Conservation (phyloP, 2,888 invertebrate species). For the Perizoma affinitatum region DNA sequence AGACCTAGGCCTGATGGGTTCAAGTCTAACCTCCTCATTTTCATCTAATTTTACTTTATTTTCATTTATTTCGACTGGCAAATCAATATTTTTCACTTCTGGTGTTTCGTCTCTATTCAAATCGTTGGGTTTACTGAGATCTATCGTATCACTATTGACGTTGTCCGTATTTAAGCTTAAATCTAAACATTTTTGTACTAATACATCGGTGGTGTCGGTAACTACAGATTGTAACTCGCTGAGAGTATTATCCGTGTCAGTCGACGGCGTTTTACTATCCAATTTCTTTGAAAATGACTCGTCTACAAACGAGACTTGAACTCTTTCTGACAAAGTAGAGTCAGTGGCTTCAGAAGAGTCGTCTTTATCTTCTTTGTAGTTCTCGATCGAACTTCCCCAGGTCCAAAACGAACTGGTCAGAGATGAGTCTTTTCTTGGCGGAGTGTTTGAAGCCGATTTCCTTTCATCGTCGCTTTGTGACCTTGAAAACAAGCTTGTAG, state of each 20-base stretch:
- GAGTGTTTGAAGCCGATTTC: slow-evolving; percentile 68
- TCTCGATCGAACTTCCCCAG: slow-evolving; percentile 71
- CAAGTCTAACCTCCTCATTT: slow-evolving; percentile 52
- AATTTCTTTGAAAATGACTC: slow-evolving; percentile 76
- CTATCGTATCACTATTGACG: slow-evolving; percentile 62
- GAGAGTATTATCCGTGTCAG: slow-evolving; percentile 75
- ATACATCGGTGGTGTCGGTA: slow-evolving; percentile 79
- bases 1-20: slow-evolving; percentile 63
- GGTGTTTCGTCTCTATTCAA: slow-evolving; percentile 54
- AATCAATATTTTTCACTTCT: slow-evolving; percentile 7
- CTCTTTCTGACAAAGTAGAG: slow-evolving; percentile 75
- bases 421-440: slow-evolving; percentile 75
- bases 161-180: slow-evolving; percentile 66
- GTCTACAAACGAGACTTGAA: slow-evolving; percentile 76
- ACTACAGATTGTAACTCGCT: slow-evolving; percentile 76
- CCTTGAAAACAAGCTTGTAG: slow-evolving; percentile 85
- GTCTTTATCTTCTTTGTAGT: slow-evolving; percentile 59
- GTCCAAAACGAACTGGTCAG: slow-evolving; percentile 78
- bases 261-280: slow-evolving; percentile 77
- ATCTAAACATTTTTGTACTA: slow-evolving; percentile 81
- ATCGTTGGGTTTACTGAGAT: slow-evolving; percentile 77
- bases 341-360: slow-evolving; percentile 74
- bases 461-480: slow-evolving; percentile 70
- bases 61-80: slow-evolving; percentile 14
- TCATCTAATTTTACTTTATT: slow-evolving; percentile 33